Evolutionary conservation across 2,113 vertebrate species (phyloP).

Genomic region (Grallaria varia): DNA sequence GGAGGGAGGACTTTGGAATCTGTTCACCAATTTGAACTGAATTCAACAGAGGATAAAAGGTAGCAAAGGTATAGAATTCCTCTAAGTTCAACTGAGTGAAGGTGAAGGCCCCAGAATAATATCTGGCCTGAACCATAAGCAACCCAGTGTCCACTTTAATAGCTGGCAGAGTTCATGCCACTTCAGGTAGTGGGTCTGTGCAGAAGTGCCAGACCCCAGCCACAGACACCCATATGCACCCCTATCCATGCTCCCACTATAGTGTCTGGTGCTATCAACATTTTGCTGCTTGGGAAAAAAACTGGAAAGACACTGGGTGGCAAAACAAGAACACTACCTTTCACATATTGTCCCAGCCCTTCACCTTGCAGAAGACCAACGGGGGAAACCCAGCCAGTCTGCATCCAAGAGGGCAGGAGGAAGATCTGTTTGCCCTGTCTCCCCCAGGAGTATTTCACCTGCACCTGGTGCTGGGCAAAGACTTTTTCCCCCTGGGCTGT

Average conservation of each 20-base stretch:
- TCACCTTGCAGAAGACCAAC: background rate
- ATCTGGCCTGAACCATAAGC: background rate
- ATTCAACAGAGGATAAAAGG: background rate
- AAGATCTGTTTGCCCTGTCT: background rate
- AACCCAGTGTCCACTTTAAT: background rate
- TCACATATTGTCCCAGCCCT: background rate
- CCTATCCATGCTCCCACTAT: background rate
- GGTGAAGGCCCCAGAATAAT: background rate
- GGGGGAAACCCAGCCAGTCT: background rate
- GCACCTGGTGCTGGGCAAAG: background rate
- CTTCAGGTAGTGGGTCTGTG: background rate
- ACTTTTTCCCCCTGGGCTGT: background rate
- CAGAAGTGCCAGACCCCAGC: background rate
- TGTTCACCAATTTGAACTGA: background rate
- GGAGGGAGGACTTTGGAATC: background rate
- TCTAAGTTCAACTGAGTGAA: background rate
- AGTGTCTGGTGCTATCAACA: background rate
- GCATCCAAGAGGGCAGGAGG: background rate
- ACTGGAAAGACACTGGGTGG: background rate
- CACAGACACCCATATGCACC: background rate
- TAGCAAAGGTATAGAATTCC: background rate
- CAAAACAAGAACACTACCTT: background rate
- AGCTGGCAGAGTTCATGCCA: background rate
- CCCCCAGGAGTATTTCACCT: background rate
- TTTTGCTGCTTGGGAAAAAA: background rate